Evolutionary conservation across 2,113 vertebrate genomes (phyloP), one percentile per base, ranked within the genome.

Genomic region (Sorex fumeus): DNA sequence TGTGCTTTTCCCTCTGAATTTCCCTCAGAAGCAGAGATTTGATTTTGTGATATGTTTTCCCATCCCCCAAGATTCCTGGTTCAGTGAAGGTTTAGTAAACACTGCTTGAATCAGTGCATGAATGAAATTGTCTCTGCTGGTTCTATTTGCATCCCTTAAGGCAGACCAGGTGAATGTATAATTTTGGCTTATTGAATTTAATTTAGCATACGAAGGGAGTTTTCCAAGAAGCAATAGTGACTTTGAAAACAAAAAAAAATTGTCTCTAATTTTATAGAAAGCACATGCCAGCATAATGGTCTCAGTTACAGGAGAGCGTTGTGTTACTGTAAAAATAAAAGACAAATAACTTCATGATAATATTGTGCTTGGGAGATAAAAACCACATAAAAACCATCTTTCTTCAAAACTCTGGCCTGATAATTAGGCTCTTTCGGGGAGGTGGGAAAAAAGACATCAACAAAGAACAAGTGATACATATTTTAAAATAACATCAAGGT

Each of bases 231-330:
- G 96, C 64, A 93, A 0, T 76, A 88, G 83, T 94, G 67, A 83
- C 88, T 96, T 96, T 95, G 92, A 93, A 95, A 93, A 84, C 21
- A 95, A 83, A 95, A 95, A 83, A 95, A 40, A 95, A 95, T 96
- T 95, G 88, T 80, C 95, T 95, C 96, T 96, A 95, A 95, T 96
- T 94, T 96, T 94, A 88, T 84, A 75, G 90, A 95, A 95, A 95
- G 91, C 87, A 95, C 91, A 95, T 84, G 80, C 86, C 91, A 95
- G 40, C 53, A 89, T 92, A 95, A 94, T 95, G 88, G 91, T 96
- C 88, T 91, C 93, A 95, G 84, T 96, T 94, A 92, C n/a, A 91
- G 86, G 86, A 95, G 90, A 93, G 94, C 83, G 91, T 96, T 76
- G 0, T 87, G 57, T 95, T 97, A 97, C 94, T 95, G 81, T 94